Evolutionary conservation across 2,888 invertebrate genomes (phyloP).

Genomic region (Pollenia angustigena): DNA sequence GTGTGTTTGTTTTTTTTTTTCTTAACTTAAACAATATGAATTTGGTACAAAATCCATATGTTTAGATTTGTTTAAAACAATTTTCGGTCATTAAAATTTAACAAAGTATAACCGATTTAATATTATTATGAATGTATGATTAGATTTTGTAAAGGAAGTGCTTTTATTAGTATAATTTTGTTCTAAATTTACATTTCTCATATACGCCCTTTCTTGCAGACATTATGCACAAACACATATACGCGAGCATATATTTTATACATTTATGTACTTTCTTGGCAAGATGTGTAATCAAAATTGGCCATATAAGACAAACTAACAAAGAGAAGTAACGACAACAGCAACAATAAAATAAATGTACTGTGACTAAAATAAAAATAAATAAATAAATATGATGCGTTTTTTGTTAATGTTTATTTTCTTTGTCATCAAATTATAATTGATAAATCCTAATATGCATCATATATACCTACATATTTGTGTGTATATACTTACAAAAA

Average conservation of each 20-base stretch:
- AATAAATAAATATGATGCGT: slow-evolving; percentile 12
- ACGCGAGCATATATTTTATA: not conserved
- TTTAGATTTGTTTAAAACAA: too few relatives aligned
- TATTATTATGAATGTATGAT: too few relatives aligned
- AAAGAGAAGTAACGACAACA: slow-evolving; percentile 14
- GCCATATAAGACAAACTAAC: slow-evolving; percentile 40
- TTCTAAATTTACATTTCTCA: not conserved
- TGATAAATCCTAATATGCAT: slow-evolving; percentile 23
- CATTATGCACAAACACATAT: slow-evolving; percentile 38
- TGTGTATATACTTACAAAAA: not conserved
- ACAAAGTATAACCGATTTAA: too few relatives aligned
- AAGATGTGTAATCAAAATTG: slow-evolving; percentile 45
- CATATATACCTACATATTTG: not conserved
- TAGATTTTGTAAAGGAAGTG: not conserved
- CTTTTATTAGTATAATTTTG: slow-evolving; percentile 23
- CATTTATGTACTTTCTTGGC: not conserved
- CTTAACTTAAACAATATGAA: too few relatives aligned
- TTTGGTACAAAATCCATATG: too few relatives aligned
- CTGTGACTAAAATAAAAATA: slow-evolving; percentile 12
- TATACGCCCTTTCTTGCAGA: slow-evolving; percentile 70
- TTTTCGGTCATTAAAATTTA: too few relatives aligned
- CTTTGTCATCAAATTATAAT: slow-evolving; percentile 27
- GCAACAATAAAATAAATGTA: not conserved
- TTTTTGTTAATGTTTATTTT: slow-evolving; percentile 21
- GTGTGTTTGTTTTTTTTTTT: too few relatives aligned